Evolutionary conservation across 2,888 invertebrate genomes (phyloP).

Genomic region (Ochropleura plecta): DNA sequence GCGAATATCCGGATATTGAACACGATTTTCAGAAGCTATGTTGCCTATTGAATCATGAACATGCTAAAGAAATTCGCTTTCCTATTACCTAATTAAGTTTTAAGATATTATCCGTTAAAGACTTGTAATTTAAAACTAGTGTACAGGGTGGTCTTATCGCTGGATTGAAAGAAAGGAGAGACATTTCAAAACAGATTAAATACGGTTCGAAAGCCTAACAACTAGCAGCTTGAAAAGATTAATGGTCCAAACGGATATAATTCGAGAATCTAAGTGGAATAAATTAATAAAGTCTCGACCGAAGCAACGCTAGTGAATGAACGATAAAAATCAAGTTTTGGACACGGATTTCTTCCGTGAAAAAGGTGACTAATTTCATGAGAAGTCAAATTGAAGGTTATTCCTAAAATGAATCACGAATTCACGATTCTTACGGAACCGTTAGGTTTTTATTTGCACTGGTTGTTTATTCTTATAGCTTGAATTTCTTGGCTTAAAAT

Average conservation of each 20-base stretch:
- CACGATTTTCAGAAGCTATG: background rate
- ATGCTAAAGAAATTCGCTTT: background rate
- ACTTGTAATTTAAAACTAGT: background rate
- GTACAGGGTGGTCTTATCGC: background rate
- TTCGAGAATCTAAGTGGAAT: conserved; percentile 38
- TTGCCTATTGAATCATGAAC: background rate
- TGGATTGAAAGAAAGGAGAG: background rate
- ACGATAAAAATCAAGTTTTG: conserved; percentile 51
- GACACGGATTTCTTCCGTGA: conserved; percentile 40
- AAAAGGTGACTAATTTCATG: conserved; percentile 59
- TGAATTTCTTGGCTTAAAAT: conserved; percentile 18
- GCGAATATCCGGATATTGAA: background rate
- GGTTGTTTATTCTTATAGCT: background rate
- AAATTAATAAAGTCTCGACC: conserved; percentile 34
- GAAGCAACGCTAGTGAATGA: conserved; percentile 32
- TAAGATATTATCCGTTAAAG: background rate
- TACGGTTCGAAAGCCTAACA: background rate
- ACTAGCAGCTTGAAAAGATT: conserved; percentile 38
- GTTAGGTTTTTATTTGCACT: conserved; percentile 40
- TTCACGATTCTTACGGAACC: conserved; percentile 33
- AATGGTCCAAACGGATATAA: conserved; percentile 17
- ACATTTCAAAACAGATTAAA: background rate
- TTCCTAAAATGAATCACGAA: conserved; percentile 48
- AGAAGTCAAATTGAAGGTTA: conserved; percentile 55
- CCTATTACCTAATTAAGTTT: background rate